phyloP scores from a whole-genome alignment of 2,888 invertebrate species.

The Bhutanitis thaidina region DNA sequence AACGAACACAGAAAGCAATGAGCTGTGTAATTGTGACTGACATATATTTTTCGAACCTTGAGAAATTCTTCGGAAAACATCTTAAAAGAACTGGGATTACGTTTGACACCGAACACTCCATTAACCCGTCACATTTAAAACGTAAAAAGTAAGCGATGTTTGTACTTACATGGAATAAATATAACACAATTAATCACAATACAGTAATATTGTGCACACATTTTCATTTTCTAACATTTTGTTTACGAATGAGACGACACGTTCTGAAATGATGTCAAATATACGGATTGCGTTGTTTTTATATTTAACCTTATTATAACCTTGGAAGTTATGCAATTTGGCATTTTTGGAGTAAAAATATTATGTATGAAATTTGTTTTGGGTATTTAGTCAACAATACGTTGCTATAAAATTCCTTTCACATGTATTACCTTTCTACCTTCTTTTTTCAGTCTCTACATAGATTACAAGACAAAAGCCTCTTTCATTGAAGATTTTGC shows the following conservation, averaged over 20 bases:
- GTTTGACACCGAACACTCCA: conserved; percentile 20
- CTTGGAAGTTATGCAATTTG: conserved; percentile 22
- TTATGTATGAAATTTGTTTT: neutral
- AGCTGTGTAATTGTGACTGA: conserved; percentile 20
- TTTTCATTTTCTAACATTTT: conserved; percentile 71
- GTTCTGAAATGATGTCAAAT: conserved; percentile 33
- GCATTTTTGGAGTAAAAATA: neutral
- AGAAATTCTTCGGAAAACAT: conserved; percentile 12
- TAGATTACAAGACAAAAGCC: no score
- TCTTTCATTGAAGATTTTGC: no score
- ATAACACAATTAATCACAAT: conserved; percentile 50
- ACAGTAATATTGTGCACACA: conserved; percentile 44
- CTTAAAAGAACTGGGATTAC: conserved; percentile 14
- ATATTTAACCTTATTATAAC: conserved; percentile 43
- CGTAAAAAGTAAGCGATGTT: conserved; percentile 4
- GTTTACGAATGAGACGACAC: conserved; percentile 29
- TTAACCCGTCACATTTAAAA: conserved; percentile 17
- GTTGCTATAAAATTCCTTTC: no score
- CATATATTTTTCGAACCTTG: conserved; percentile 14
- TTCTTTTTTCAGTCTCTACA: no score
- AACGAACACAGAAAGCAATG: conserved; percentile 15
- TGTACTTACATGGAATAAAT: conserved; percentile 40
- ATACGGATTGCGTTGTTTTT: conserved; percentile 31
- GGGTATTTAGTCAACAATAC: neutral
- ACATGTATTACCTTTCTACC: no score